Percentiles rank a stretch among this genome's conserved stretches.
Evolutionary conservation across 2,797 vertebrate genomes (phyloP).

Genomic region (Nasua narica): DNA sequence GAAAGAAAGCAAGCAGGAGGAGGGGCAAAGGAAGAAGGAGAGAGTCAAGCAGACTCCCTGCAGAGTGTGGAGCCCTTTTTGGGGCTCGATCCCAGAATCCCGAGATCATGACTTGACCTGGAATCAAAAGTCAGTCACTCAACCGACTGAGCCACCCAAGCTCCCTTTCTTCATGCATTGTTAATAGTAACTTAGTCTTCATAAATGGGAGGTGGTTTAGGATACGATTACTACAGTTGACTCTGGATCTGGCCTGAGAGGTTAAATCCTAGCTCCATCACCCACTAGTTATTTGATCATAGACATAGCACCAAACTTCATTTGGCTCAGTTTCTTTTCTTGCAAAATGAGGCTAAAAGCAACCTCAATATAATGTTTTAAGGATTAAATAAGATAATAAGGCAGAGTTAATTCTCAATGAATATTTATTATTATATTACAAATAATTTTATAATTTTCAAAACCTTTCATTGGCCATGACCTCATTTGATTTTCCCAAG

Average conservation of each 20-base stretch:
- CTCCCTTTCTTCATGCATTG: neutral
- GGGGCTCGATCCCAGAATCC: neutral
- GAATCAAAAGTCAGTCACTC: neutral
- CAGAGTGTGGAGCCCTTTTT: neutral
- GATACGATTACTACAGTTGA: neutral
- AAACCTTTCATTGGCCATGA: neutral
- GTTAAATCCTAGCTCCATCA: neutral
- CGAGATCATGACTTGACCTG: neutral
- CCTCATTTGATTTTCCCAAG: slow-evolving; percentile 5
- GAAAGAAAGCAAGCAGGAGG: neutral
- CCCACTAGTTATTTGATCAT: neutral
- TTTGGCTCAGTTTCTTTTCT: slow-evolving; percentile 18
- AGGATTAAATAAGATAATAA: neutral
- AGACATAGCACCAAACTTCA: neutral
- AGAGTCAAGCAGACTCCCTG: neutral
- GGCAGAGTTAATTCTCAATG: neutral
- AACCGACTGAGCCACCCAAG: neutral
- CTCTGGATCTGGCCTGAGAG: neutral
- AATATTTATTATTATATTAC: neutral
- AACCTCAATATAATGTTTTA: neutral
- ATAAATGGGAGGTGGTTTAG: neutral
- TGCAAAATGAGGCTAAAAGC: neutral
- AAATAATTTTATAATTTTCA: neutral
- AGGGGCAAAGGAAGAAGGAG: neutral
- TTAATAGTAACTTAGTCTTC: neutral